Conservation (phyloP, 2,113 vertebrate genomes). For the Cacatua alba region DNA sequence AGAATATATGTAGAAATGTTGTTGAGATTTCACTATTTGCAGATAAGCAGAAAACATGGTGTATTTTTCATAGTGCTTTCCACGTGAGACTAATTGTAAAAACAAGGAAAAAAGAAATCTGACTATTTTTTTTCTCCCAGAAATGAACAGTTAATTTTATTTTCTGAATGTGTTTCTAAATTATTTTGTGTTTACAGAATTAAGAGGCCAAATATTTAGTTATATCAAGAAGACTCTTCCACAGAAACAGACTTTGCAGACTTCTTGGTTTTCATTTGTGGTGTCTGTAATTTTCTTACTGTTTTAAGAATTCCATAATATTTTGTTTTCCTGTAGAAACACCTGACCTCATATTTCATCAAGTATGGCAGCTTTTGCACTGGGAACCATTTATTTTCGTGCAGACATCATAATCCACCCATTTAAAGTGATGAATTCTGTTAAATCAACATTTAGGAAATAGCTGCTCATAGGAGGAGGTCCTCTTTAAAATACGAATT, state of each 20-base stretch:
- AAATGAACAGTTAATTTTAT: neutral
- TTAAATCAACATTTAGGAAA: neutral
- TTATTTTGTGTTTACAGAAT: neutral
- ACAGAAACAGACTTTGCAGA: neutral
- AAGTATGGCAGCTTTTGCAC: neutral
- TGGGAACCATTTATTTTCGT: constrained; percentile 26
- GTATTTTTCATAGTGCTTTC: neutral
- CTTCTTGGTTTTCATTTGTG: neutral
- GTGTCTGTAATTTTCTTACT: neutral
- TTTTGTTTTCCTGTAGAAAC: constrained; percentile 10
- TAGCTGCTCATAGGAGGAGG: constrained; percentile 8
- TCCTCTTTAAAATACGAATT: neutral
- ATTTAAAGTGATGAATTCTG: neutral
- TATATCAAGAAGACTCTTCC: neutral
- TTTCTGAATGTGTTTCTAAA: neutral
- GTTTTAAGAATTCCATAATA: neutral
- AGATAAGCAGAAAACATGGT: neutral
- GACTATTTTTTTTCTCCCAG: neutral
- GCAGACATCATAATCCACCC: neutral
- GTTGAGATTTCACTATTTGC: neutral
- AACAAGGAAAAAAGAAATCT: neutral
- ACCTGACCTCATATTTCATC: neutral
- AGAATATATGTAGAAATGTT: neutral
- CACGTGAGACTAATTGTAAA: neutral
- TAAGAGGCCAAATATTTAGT: neutral